Evolutionary conservation across 30 jellyfish, hydroid and myxozoan species (phyloP).

Genomic region (Catostylus mosaicus): DNA sequence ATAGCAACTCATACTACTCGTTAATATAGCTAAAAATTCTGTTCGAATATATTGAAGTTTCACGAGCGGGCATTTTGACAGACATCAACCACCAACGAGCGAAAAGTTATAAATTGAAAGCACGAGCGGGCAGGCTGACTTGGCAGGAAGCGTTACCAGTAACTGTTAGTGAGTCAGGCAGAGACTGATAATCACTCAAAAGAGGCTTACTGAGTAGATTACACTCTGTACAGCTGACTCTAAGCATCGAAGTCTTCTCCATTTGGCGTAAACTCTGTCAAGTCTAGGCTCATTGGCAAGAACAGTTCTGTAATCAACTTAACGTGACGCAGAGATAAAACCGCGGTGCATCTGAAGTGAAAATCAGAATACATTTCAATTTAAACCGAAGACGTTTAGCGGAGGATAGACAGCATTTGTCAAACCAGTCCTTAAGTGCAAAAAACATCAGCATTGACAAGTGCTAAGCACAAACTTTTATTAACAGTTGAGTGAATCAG

Average conservation of each 20-base stretch:
- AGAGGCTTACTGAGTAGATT: slow-evolving; percentile 44
- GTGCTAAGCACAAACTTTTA: neutral
- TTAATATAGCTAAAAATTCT: neutral
- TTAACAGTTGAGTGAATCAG: neutral
- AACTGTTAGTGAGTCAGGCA: slow-evolving; percentile 31
- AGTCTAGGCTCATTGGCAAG: slow-evolving; percentile 6
- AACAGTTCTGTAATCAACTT: slow-evolving; percentile 1
- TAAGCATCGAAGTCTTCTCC: slow-evolving; percentile 6
- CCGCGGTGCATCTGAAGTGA: neutral
- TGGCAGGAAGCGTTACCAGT: slow-evolving; percentile 5
- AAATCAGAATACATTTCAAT: neutral
- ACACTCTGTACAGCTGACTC: slow-evolving; percentile 21
- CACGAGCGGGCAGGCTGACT: slow-evolving; percentile 16
- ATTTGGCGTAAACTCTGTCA: neutral
- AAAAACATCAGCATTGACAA: neutral
- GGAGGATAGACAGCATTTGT: neutral
- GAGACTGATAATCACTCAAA: slow-evolving; percentile 40
- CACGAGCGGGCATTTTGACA: neutral
- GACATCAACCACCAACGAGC: neutral
- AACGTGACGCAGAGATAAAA: slow-evolving; percentile 1
- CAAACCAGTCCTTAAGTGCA: neutral
- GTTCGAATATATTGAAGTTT: neutral
- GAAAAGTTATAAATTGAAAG: neutral
- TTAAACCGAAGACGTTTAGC: neutral
- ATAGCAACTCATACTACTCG: neutral